A percentile compares a stretch with the other conserved stretches of the same genome.
These are phyloP conservation scores for Hoplodrina ambigua DNA, from an alignment of 2,888 invertebrate genomes.

Conservation along the genomic window DNA sequence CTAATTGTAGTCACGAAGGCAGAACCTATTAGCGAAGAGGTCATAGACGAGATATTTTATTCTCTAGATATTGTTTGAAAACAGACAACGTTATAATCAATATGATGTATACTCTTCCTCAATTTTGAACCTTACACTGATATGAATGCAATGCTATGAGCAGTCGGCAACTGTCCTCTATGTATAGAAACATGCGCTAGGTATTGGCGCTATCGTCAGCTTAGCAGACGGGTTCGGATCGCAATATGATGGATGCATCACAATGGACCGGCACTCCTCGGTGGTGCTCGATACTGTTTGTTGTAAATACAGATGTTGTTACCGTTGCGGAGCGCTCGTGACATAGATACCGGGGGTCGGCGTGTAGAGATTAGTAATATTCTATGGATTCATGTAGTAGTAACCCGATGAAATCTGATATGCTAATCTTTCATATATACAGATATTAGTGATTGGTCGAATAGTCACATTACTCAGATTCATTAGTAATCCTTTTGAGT, in stretches of 20 bases:
- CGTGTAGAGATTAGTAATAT: too few species aligned
- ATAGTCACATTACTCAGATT: too few species aligned
- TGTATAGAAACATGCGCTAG: background rate
- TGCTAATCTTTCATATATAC: too few species aligned
- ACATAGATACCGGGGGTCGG: background rate
- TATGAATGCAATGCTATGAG: background rate
- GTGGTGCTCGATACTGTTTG: background rate
- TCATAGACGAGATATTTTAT: background rate
- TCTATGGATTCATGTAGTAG: too few species aligned
- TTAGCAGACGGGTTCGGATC: conserved; percentile 7
- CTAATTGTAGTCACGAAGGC: too few species aligned
- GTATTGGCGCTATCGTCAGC: conserved; percentile 16
- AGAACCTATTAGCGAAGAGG: too few species aligned
- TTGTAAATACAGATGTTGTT: conserved; percentile 3
- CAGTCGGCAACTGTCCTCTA: background rate
- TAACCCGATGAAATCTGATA: too few species aligned
- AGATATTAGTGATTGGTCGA: too few species aligned
- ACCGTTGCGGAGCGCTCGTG: background rate
- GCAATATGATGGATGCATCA: conserved; percentile 21
- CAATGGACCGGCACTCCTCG: conserved; percentile 11
- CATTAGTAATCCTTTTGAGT: too few species aligned
- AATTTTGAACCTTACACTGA: background rate
- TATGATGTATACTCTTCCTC: background rate
- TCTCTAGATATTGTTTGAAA: too few species aligned
- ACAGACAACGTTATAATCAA: background rate